Base-by-base conservation (phyloP, 2,113 vertebrate species). In the Psephotus haematonotus region DNA sequence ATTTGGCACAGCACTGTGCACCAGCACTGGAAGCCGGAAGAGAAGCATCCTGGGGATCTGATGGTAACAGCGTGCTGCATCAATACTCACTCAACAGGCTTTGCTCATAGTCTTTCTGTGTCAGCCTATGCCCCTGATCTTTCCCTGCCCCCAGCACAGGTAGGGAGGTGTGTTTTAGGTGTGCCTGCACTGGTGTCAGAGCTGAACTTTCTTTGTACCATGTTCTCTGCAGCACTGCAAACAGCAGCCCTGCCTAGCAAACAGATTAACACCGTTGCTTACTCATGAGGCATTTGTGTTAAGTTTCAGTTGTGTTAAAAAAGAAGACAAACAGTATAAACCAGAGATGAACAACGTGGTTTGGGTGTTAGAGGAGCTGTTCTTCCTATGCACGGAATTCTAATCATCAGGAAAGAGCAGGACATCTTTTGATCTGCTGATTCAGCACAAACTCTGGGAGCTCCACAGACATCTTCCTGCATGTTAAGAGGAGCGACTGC, bases 211-310 rank as follows among this genome's bases (percentile, higher is more conserved):
- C 6, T 62, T 12, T 14, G 49, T 62, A 41, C 37, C 47, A 2
- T 37, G 67, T 60, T 82, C 76, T 55, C 60, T 14, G 33, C 86
- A 88, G 76, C 64, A 70, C 49, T 67, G 64, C 78, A 82, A 95
- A 62, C 47, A 87, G 11, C 82, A 90, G 31, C 31, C 50, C 7
- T 63, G 88, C 60, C 90, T 75, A 71, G 47, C 83, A 90, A 95
- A 93, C 33, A 92, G 76, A 90, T 81, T 83, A 92, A 80, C 83
- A 64, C 47, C 33, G 22, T 20, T 94, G 78, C 96, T 95, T 91
- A 72, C 87, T 90, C 90, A 75, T 85, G 70, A 96, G 95, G 93
- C 52, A 87, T 91, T 93, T 68, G 91, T 93, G 78, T 87, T 79
- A 55, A 64, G 91, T 96, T 90, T 94, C 74, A 68, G 87, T 75